These are phyloP conservation scores for Delia radicum DNA, from an alignment of 1,140 invertebrate genomes.

Conservation along the genomic window DNA sequence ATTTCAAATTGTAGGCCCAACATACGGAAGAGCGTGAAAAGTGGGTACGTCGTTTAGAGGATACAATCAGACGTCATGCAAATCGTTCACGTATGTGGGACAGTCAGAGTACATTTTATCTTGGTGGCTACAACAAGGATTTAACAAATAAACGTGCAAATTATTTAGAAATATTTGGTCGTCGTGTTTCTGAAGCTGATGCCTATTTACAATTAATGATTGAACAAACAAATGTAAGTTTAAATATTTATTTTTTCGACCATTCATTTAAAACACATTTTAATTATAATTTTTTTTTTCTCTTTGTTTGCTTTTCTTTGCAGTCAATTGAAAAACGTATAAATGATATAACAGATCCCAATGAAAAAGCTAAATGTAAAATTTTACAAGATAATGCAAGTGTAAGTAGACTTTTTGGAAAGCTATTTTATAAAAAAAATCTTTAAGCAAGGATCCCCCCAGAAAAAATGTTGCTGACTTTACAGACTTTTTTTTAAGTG, in stretches of 20 bases:
- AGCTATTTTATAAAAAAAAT: no score
- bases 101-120: slow-evolving; percentile 46
- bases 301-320: slow-evolving; percentile 26
- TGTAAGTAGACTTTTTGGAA: slow-evolving; percentile 42
- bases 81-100: slow-evolving; percentile 60
- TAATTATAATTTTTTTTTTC: slow-evolving; percentile 29
- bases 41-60: slow-evolving; percentile 94
- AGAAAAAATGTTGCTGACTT: no score
- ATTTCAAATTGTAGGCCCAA: slow-evolving; percentile 66
- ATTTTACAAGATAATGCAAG: slow-evolving; percentile 60
- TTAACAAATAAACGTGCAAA: slow-evolving; percentile 48
- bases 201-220: slow-evolving; percentile 95
- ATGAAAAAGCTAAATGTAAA: slow-evolving; percentile 68
- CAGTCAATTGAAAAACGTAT: slow-evolving; percentile 70
- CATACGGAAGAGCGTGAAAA: slow-evolving; percentile 91
- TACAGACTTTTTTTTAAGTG: no score
- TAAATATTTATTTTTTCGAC: background rate
- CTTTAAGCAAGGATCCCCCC: no score
- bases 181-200: slow-evolving; percentile 91
- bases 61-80: slow-evolving; percentile 85
- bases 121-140: slow-evolving; percentile 53
- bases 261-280: slow-evolving; percentile 26
- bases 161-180: slow-evolving; percentile 69
- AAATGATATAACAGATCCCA: slow-evolving; percentile 63
- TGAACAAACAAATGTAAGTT: slow-evolving; percentile 80